Evolutionary conservation across 2,888 invertebrate genomes (phyloP).

Genomic region (Saturnia japonica): DNA sequence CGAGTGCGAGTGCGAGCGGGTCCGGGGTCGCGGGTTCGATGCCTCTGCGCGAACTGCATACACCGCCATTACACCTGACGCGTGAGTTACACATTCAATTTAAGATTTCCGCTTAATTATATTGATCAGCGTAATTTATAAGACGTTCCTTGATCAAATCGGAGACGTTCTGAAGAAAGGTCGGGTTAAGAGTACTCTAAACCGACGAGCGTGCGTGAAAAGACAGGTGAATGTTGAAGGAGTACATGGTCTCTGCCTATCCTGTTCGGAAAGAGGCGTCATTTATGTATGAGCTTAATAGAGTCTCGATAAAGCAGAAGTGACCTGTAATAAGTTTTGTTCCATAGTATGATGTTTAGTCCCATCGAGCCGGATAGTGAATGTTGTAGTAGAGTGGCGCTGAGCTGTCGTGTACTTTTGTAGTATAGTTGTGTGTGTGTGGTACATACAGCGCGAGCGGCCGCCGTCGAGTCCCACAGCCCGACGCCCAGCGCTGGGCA

Average conservation of each 20-base stretch:
- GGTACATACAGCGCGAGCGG: slow-evolving; percentile 86
- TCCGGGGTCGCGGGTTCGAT: slow-evolving; percentile 87
- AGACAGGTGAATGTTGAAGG: too few relatives aligned
- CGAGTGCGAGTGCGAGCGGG: slow-evolving; percentile 79
- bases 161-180: too few relatives aligned
- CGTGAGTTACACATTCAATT: not conserved
- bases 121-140: not conserved
- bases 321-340: not conserved
- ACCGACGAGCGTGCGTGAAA: too few relatives aligned
- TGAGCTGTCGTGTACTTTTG: too few relatives aligned
- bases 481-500: slow-evolving; percentile 89
- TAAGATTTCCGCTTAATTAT: not conserved
- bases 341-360: too few relatives aligned
- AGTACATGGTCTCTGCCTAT: too few relatives aligned
- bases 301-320: not conserved
- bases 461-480: slow-evolving; percentile 88
- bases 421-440: not conserved
- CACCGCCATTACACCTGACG: slow-evolving; percentile 16
- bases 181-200: too few relatives aligned
- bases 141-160: not conserved
- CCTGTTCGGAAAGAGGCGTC: too few relatives aligned
- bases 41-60: slow-evolving; percentile 70
- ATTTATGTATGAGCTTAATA: not conserved
- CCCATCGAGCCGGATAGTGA: too few relatives aligned
- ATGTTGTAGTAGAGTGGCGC: too few relatives aligned